A percentile compares a stretch with the other conserved stretches of the same genome.
phyloP scores from a whole-genome alignment of 2,113 vertebrate species.

The Cyprinus carpio region DNA sequence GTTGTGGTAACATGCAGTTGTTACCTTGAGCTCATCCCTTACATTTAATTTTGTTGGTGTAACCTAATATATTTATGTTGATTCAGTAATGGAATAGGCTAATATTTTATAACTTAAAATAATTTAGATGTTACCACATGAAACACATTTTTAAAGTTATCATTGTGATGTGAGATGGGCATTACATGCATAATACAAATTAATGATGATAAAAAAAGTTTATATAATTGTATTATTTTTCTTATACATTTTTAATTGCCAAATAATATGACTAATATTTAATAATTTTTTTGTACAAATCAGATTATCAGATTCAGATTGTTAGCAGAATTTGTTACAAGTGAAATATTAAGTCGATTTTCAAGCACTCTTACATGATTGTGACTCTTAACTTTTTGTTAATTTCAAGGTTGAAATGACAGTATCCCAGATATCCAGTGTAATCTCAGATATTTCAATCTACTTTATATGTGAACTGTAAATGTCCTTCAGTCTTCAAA shows the following conservation, averaged over 20 bases:
- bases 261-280: background rate
- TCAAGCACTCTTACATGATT: too few species aligned
- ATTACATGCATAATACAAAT: background rate
- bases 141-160: background rate
- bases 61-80: background rate
- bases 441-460: background rate
- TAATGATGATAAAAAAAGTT: too few species aligned
- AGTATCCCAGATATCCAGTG: background rate
- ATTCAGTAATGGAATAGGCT: background rate
- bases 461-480: background rate
- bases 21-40: background rate
- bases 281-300: background rate
- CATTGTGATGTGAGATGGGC: background rate
- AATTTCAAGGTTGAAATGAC: background rate
- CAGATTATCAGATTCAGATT: background rate
- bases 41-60: background rate
- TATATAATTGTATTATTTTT: background rate
- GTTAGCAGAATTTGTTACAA: too few species aligned
- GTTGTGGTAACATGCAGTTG: background rate
- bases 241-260: background rate
- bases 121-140: background rate
- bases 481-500: slow-evolving; percentile 7
- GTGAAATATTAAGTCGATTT: too few species aligned
- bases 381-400: background rate
- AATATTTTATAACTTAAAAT: background rate